These are phyloP conservation scores for Nowickia ferox DNA, from an alignment of 2,888 invertebrate species.

Conservation along the genomic window DNA sequence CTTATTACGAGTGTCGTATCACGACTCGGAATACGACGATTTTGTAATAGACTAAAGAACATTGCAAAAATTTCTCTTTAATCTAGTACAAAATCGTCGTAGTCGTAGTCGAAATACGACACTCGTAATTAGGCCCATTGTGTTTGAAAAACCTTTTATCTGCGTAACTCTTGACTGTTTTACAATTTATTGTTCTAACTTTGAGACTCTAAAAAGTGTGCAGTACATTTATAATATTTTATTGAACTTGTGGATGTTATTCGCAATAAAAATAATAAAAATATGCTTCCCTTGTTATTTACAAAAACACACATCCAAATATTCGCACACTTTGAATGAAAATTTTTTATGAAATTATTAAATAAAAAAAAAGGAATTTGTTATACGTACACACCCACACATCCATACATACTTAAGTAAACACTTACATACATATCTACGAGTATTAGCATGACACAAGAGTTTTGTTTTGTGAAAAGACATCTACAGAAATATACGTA, in stretches of 20 bases:
- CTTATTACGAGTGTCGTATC: no score
- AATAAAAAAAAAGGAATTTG: no score
- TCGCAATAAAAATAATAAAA: slow-evolving; percentile 1
- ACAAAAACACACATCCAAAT: neutral
- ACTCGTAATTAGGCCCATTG: no score
- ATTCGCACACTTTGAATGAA: neutral
- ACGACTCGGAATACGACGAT: no score
- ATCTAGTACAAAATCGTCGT: no score
- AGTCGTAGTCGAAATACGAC: no score
- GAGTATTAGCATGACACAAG: neutral
- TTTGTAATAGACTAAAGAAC: no score
- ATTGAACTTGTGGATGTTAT: slow-evolving; percentile 36
- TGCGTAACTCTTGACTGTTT: neutral
- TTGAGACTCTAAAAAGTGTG: neutral
- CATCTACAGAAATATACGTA: neutral
- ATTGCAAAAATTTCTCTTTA: no score
- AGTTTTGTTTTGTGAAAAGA: neutral
- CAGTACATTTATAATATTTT: neutral
- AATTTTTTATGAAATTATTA: neutral
- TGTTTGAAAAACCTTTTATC: no score
- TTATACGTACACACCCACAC: neutral
- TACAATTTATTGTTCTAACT: neutral
- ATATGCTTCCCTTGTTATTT: neutral
- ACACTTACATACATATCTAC: neutral
- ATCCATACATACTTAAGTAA: neutral